Percentiles rank a stretch among this genome's conserved stretches.
Conservation (phyloP, 2,888 invertebrate species). For the Resseliella maxima region DNA sequence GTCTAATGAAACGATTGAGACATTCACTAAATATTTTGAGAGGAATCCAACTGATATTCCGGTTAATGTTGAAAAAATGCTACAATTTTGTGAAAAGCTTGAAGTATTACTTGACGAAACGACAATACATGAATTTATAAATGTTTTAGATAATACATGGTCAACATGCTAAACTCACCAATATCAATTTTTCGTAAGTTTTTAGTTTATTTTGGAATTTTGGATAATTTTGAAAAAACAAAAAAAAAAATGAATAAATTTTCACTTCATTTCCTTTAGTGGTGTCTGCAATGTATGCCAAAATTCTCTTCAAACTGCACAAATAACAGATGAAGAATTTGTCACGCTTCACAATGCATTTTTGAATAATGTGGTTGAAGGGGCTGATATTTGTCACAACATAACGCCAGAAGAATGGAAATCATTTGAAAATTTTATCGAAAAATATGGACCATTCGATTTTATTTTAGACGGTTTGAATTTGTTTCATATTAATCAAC, state of each 20-base stretch:
- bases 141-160: not conserved
- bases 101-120: not conserved
- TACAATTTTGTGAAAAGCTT: not conserved
- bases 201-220: not conserved
- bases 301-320: not conserved
- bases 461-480: constrained; percentile 26
- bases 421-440: not conserved
- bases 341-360: not conserved
- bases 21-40: not conserved
- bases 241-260: not conserved
- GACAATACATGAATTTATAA: not conserved
- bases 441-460: constrained; percentile 24
- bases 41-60: not conserved
- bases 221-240: not conserved
- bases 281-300: not conserved
- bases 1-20: not conserved
- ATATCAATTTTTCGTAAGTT: not conserved
- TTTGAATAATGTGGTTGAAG: not conserved
- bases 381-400: not conserved
- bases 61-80: not conserved
- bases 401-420: constrained; percentile 37
- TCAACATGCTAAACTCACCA: not conserved
- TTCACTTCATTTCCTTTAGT: not conserved
- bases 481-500: not conserved
- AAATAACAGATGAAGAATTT: not conserved